phyloP scores from a whole-genome alignment of 2,888 invertebrate genomes.

The Eristalinus aeneus region DNA sequence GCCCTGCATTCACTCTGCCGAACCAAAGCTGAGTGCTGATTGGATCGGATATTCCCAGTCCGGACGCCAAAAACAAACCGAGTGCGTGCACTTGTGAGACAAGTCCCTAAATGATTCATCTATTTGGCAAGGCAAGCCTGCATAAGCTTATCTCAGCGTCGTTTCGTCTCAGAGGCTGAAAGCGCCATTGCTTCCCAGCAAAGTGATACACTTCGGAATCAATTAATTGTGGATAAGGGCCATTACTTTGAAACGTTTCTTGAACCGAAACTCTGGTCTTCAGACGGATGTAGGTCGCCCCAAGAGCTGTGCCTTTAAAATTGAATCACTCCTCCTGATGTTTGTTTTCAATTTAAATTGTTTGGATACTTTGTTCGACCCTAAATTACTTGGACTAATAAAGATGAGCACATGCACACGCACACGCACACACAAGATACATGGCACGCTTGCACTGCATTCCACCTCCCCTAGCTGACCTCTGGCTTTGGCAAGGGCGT shows the following conservation, averaged over 20 bases:
- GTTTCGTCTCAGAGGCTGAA: neutral
- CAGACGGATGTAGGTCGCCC: neutral
- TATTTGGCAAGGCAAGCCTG: neutral
- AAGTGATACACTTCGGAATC: neutral
- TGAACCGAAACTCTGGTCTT: neutral
- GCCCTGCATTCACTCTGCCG: no score
- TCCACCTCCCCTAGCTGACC: conserved; percentile 11
- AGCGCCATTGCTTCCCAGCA: neutral
- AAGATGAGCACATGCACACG: neutral
- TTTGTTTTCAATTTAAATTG: conserved; percentile 32
- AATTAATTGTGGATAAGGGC: neutral
- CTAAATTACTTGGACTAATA: conserved; percentile 13
- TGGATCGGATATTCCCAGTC: no score
- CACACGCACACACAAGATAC: neutral
- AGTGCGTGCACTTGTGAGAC: neutral
- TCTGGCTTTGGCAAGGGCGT: neutral
- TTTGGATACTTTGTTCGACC: neutral
- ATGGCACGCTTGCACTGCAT: conserved; percentile 12
- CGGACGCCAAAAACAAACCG: no score
- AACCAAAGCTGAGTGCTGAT: no score
- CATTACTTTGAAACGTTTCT: neutral
- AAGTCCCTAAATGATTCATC: neutral
- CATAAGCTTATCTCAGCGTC: neutral
- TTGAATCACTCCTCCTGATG: neutral
- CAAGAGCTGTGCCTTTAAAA: neutral